These are phyloP conservation scores for Cichlasoma orientale DNA, from an alignment of 2,797 vertebrate genomes.

Conservation along the genomic window DNA sequence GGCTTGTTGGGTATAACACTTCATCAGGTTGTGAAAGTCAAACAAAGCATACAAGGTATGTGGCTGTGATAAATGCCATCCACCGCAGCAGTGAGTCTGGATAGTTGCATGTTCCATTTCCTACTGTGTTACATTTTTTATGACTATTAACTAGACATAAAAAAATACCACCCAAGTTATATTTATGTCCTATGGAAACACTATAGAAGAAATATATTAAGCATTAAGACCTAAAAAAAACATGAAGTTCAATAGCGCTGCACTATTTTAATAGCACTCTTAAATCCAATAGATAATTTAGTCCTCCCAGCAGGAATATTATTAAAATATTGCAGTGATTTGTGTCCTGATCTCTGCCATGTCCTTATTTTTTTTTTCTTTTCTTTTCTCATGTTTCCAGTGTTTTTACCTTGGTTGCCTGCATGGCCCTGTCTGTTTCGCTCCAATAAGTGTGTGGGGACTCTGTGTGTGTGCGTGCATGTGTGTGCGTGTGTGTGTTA, in stretches of 20 bases:
- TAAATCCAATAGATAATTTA: conserved; percentile 6
- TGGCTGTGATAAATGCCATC: conserved; percentile 39
- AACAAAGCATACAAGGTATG: conserved; percentile 46
- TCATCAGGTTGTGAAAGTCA: conserved; percentile 65
- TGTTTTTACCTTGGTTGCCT: neutral
- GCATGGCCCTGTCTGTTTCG: neutral
- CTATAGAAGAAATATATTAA: neutral
- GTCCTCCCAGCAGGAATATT: neutral
- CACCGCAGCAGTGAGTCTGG: conserved; percentile 10
- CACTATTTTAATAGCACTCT: neutral
- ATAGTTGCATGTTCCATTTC: neutral
- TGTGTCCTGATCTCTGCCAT: conserved; percentile 3
- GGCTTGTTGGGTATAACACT: conserved; percentile 64
- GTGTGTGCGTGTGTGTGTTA: neutral
- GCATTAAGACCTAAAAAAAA: neutral
- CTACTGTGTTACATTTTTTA: neutral
- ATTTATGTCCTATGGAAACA: conserved; percentile 2
- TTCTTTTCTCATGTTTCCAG: neutral
- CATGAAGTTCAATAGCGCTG: neutral
- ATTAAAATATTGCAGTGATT: conserved; percentile 14
- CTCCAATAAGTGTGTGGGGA: neutral
- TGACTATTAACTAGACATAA: conserved; percentile 2
- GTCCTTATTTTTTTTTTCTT: neutral
- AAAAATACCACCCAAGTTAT: conserved; percentile 13
- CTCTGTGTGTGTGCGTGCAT: no score